phyloP scores from a whole-genome alignment of 2,113 vertebrate genomes.

The Perca schrenkii region DNA sequence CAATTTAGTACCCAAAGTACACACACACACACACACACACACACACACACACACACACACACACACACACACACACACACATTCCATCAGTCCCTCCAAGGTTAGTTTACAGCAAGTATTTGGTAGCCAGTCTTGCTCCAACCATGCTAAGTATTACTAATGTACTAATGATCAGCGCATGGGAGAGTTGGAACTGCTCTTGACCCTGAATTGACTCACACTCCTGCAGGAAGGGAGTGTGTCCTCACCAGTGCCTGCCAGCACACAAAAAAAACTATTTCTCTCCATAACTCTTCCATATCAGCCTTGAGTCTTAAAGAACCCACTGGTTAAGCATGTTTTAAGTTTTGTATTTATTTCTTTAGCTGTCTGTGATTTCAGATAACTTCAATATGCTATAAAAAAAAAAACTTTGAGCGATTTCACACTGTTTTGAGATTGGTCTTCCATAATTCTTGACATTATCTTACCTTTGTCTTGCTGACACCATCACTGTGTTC shows the following conservation, averaged over 20 bases:
- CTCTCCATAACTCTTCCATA: background rate
- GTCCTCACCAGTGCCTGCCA: constrained; percentile 16
- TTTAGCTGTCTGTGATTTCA: background rate
- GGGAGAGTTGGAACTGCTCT: constrained; percentile 47
- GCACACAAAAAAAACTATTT: background rate
- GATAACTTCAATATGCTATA: background rate
- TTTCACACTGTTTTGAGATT: background rate
- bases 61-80: background rate
- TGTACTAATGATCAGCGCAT: constrained; percentile 40
- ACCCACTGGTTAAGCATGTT: background rate
- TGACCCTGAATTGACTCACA: constrained; percentile 23
- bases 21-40: background rate
- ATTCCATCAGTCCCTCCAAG: constrained; percentile 31
- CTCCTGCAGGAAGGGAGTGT: constrained; percentile 10
- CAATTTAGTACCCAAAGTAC: background rate
- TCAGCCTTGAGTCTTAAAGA: background rate
- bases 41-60: background rate
- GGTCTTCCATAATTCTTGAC: background rate
- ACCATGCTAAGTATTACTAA: constrained; percentile 40
- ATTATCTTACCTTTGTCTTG: background rate
- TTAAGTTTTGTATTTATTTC: background rate
- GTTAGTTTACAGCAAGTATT: constrained; percentile 45
- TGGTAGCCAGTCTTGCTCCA: constrained; percentile 12
- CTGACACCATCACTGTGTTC: background rate
- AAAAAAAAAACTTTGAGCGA: background rate